Percentiles rank a stretch among this genome's conserved stretches.
phyloP scores from a whole-genome alignment of 2,888 invertebrate genomes.

The Calliphora vomitoria region DNA sequence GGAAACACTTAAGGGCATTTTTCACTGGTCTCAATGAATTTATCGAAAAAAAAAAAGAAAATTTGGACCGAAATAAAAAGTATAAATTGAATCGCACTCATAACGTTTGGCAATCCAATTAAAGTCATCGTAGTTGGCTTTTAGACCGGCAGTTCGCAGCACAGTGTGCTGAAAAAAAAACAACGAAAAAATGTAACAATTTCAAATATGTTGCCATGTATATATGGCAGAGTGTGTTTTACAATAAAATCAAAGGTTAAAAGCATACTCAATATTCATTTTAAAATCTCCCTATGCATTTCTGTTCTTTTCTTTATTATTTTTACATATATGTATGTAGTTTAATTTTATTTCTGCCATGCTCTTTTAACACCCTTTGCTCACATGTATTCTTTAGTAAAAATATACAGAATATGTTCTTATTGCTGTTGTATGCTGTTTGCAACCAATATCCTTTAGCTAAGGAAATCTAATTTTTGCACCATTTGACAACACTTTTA shows the following conservation, averaged over 20 bases:
- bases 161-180: not conserved
- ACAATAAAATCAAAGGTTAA: slow-evolving; percentile 73
- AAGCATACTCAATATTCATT: slow-evolving; percentile 75
- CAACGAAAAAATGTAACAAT: not conserved
- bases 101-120: slow-evolving; percentile 80
- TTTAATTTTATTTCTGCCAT: slow-evolving; percentile 18
- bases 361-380: not conserved
- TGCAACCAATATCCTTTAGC: slow-evolving; percentile 63
- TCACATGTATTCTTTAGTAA: slow-evolving; percentile 5
- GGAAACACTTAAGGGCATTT: slow-evolving; percentile 69
- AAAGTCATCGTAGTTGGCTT: slow-evolving; percentile 81
- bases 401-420: not conserved
- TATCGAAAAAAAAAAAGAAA: slow-evolving; percentile 25
- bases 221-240: not conserved
- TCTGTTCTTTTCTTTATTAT: slow-evolving; percentile 1
- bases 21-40: slow-evolving; percentile 30
- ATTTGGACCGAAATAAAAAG: slow-evolving; percentile 16
- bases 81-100: slow-evolving; percentile 49
- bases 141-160: slow-evolving; percentile 75
- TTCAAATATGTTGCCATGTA: slow-evolving; percentile 40
- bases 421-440: slow-evolving; percentile 23
- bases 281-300: slow-evolving; percentile 34
- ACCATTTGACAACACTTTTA: slow-evolving; percentile 83
- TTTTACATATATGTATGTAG: not conserved
- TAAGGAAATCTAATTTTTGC: slow-evolving; percentile 82